Percentiles rank a stretch among this genome's conserved stretches.
Conservation (phyloP, 1,140 invertebrate genomes). For the Pollicipes pollicipes region DNA sequence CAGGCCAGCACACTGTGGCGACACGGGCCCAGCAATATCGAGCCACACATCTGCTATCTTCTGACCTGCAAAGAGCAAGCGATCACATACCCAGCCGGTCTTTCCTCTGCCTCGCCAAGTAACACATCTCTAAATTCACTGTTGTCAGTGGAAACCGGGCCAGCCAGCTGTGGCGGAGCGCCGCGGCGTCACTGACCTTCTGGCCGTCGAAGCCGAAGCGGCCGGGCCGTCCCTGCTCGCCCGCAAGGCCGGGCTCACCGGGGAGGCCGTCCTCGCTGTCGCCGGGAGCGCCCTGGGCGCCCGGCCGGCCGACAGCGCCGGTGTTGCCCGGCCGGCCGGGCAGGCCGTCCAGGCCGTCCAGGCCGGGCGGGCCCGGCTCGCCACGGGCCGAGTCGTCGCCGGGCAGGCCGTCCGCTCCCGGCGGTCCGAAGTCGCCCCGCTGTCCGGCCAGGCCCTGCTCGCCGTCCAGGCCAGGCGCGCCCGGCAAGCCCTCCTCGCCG, state of each 20-base stretch:
- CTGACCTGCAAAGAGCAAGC: too few species aligned
- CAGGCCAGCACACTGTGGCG: too few species aligned
- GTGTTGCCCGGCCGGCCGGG: slow-evolving; percentile 12
- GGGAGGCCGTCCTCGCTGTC: slow-evolving; percentile 37
- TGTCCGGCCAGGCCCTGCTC: slow-evolving; percentile 40
- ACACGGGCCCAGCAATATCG: too few species aligned
- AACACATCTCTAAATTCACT: too few species aligned
- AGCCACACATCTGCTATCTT: too few species aligned
- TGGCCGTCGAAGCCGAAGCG: slow-evolving; percentile 16
- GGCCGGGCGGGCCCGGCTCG: slow-evolving; percentile 10
- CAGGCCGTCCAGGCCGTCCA: slow-evolving; percentile 15
- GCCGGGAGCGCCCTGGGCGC: slow-evolving; percentile 23
- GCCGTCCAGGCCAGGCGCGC: slow-evolving; percentile 46
- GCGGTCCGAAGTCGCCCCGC: slow-evolving; percentile 22
- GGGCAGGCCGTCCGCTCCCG: slow-evolving; percentile 43
- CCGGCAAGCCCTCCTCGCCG: slow-evolving; percentile 52
- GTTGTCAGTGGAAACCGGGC: too few species aligned
- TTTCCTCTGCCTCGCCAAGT: too few species aligned
- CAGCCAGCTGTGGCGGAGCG: too few species aligned
- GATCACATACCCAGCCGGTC: too few species aligned
- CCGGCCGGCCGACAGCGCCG: slow-evolving; percentile 19
- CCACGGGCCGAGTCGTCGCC: slow-evolving; percentile 16
- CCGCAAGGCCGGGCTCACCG: slow-evolving; percentile 28
- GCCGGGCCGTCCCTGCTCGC: slow-evolving; percentile 20
- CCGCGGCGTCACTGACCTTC: too few species aligned